Evolutionary conservation across 2,797 vertebrate species (phyloP), one percentile per base, ranked within the genome.

Genomic region (Lacerta agilis): DNA sequence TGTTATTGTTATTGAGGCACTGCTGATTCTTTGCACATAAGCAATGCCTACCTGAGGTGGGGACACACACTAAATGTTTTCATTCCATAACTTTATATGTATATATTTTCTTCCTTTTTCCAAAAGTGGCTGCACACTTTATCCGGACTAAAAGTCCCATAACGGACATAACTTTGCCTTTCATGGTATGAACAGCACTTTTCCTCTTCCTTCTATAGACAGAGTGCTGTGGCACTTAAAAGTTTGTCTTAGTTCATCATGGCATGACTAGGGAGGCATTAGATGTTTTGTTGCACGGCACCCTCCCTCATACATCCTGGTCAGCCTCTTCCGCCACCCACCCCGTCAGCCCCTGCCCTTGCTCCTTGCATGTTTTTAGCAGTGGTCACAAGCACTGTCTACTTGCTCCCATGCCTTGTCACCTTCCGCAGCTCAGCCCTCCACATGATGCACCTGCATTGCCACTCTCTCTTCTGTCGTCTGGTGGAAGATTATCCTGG

Each of bases 111-210:
- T 85, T 89, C 72, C 79, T 81, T 86, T 55, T 29, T 23, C 79
- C 43, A 9, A 83, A 86, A 86, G 88, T 79, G 85, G 43, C 79
- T 82, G 73, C 85, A 43, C 84, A 66, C 64, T 82, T 69, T 79
- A 79, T 86, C 79, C 72, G 85, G 88, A 86, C 79, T 89, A 85
- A 89, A 85, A 75, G 78, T 80, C 83, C 83, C 36, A 20, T 85
- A 85, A 81, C 36, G 87, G 87, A 85, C 55, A 81, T 80, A 85
- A 81, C 75, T 67, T 85, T 89, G 25, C 55, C 33, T 73, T 73
- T 81, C 83, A 81, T 85, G 87, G 87, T 89, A 85, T 38, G 87
- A 81, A 75, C 36, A 58, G 33, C 76, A 43, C 76, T 58, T 33
- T 55, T 36, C 86, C 86, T 71, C 13, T 83, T 78, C 79, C 64